Evolutionary conservation across 1,140 invertebrate species (phyloP), one percentile per base, ranked within the genome.

Genomic region (Archivesica marissinica): DNA sequence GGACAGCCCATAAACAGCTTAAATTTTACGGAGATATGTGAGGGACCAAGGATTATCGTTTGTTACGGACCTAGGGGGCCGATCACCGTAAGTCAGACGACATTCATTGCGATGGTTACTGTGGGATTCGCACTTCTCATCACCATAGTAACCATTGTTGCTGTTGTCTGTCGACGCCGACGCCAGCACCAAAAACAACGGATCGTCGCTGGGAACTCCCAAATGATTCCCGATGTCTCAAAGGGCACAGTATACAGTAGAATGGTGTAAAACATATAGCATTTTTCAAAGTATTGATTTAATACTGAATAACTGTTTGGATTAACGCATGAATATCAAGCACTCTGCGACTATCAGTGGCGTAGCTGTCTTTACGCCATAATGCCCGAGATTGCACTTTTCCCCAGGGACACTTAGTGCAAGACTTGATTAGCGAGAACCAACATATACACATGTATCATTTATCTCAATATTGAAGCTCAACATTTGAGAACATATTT

Each of bases 181-280:
- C 64, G 64, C 13, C 64, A 20, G 20, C 11, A 30, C 13, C 39
- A n/a, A 11, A 50, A 20, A 25, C 39, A 20, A 17, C 39, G 0
- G n/a, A 9, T 7, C 7, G 2, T 44, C 15, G 25, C 3, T 2
- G 17, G 33, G 41, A 66, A 66, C 28, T 66, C 61, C 0, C 61
- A 38, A 3, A 66, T 66, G 4, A 50, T 28, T 72, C 20, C 41
- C 11, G 68, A 44, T 1, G 68, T 72, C 28, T 44, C 68, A 0
- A 72, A 72, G 23, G 20, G 4, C 1, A 44, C 68, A 3, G 39
- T 33, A 1, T 72, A 72, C n/a, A 72, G 44, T 6, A n/a, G 68
- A 50, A 72, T 72, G 44, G 68, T 72, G 23, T 72, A 50, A 72
- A 64, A n/a, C n/a, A n/a, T n/a, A n/a, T n/a, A n/a, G n/a, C n/a